Conservation (phyloP, 2,113 vertebrate genomes). For the Lethenteron camtschaticum region DNA sequence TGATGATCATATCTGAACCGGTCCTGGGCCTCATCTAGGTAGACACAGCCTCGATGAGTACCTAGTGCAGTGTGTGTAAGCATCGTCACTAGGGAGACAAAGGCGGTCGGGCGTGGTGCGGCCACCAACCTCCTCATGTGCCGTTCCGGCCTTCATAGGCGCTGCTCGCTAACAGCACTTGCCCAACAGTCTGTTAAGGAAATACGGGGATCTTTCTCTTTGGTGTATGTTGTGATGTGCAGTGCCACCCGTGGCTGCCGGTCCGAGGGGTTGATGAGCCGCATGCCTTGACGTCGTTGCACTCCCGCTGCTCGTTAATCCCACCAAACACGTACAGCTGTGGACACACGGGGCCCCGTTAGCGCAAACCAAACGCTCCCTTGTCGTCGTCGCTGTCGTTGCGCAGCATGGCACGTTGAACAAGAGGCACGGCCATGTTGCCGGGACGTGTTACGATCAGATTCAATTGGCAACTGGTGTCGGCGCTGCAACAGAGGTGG, state of each 20-base stretch:
- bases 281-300: constrained; percentile 29
- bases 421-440: not conserved
- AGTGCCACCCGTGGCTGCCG: constrained; percentile 23
- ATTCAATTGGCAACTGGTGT: not conserved
- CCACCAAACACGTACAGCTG: constrained; percentile 29
- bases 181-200: too few species aligned
- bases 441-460: not conserved
- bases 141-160: too few species aligned
- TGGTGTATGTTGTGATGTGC: not conserved
- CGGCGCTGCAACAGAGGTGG: not conserved
- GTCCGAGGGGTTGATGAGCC: constrained; percentile 28
- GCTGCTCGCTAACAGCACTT: too few species aligned
- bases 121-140: too few species aligned
- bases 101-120: too few species aligned
- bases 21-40: too few species aligned
- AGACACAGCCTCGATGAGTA: too few species aligned
- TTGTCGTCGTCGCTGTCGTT: not conserved
- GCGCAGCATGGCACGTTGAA: not conserved
- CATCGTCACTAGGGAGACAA: too few species aligned
- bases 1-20: too few species aligned
- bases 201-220: too few species aligned
- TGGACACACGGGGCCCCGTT: not conserved
- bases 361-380: not conserved
- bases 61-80: too few species aligned
- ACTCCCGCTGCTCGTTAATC: constrained; percentile 27